Conservation (phyloP, 2,888 invertebrate genomes). For the Hirtodrosophila duncani region DNA sequence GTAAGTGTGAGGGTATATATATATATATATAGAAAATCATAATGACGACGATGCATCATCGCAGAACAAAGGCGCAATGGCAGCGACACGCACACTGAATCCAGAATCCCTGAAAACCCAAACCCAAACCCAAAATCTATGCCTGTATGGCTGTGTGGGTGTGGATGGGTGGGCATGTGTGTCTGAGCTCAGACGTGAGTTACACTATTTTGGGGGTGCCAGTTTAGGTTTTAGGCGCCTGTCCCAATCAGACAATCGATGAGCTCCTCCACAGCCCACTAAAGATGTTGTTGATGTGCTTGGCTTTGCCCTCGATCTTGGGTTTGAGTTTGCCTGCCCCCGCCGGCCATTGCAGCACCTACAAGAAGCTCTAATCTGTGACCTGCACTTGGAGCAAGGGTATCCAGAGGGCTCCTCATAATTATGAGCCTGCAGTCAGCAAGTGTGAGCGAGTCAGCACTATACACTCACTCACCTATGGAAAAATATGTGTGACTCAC, state of each 20-base stretch:
- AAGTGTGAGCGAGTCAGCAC: too few relatives aligned
- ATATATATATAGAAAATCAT: slow-evolving; percentile 61
- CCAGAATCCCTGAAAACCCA: slow-evolving; percentile 21
- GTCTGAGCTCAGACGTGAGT: slow-evolving; percentile 15
- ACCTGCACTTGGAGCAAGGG: too few relatives aligned
- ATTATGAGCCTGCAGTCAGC: too few relatives aligned
- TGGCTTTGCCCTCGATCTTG: too few relatives aligned
- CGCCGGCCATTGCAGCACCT: too few relatives aligned
- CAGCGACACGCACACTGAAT: slow-evolving; percentile 67
- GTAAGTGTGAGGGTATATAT: not conserved
- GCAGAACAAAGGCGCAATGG: slow-evolving; percentile 57
- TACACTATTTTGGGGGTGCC: slow-evolving; percentile 22
- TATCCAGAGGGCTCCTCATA: too few relatives aligned
- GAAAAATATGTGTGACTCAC: too few relatives aligned
- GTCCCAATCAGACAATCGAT: slow-evolving; percentile 61
- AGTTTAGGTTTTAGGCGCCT: slow-evolving; percentile 4
- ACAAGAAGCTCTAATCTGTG: too few relatives aligned
- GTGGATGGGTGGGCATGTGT: not conserved
- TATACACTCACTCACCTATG: too few relatives aligned
- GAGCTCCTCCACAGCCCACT: too few relatives aligned
- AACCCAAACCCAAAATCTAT: slow-evolving; percentile 8
- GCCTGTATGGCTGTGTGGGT: not conserved
- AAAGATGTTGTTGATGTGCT: too few relatives aligned
- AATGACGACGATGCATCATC: slow-evolving; percentile 72
- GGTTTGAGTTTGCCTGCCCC: too few relatives aligned